Percentiles rank a stretch among this genome's conserved stretches.
These are phyloP conservation scores for Aporophyla nigra DNA, from an alignment of 2,888 invertebrate species.

Conservation along the genomic window DNA sequence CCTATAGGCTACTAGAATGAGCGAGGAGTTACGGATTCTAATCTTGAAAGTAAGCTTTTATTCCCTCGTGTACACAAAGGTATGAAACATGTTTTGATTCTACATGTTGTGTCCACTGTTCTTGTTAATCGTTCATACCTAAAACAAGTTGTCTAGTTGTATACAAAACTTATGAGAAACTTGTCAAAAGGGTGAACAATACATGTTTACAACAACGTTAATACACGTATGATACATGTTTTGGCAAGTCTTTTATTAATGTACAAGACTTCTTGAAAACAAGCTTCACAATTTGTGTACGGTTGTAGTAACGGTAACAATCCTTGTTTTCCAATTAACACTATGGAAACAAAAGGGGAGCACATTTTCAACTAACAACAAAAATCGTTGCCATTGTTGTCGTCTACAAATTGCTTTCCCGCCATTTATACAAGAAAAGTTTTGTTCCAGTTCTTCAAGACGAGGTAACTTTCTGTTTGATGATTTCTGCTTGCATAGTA, in stretches of 20 bases:
- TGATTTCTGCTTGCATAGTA: neutral
- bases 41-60: neutral
- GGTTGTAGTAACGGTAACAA: neutral
- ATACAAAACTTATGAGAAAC: neutral
- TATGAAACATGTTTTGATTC: neutral
- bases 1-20: too few species aligned
- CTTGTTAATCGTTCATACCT: neutral
- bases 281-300: too few species aligned
- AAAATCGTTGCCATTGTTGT: constrained; percentile 34
- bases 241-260: neutral
- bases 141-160: neutral
- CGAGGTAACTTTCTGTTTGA: neutral
- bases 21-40: neutral
- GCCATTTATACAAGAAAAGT: constrained; percentile 38
- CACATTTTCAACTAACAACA: constrained; percentile 3
- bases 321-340: neutral
- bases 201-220: neutral
- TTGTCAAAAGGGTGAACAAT: neutral
- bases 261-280: too few species aligned
- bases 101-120: neutral
- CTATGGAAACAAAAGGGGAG: neutral
- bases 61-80: neutral
- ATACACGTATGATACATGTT: neutral
- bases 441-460: constrained; percentile 22
- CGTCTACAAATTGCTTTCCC: constrained; percentile 43